Evolutionary conservation across 1,140 invertebrate species (phyloP).

Genomic region (Oryctes rhinoceros): DNA sequence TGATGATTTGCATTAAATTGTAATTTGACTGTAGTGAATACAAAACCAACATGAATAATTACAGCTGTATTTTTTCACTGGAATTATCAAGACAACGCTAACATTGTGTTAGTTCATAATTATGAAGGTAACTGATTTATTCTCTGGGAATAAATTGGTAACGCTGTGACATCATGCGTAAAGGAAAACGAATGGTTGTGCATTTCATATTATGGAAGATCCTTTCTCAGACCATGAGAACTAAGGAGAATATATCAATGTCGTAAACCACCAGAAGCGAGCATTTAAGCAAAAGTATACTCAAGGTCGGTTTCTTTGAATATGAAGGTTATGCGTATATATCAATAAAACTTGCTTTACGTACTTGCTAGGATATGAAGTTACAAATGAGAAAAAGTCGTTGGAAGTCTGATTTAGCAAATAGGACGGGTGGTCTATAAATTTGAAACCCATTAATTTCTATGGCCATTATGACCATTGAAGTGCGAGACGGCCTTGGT

Average conservation of each 20-base stretch:
- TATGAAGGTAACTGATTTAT: constrained; percentile 2
- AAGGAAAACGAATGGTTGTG: neutral
- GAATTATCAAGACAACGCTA: neutral
- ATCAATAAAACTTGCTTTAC: too few relatives aligned
- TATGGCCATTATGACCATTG: too few relatives aligned
- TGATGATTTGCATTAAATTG: neutral
- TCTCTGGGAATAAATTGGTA: constrained; percentile 13
- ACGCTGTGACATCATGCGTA: neutral
- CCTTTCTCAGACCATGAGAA: neutral
- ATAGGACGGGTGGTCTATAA: too few relatives aligned
- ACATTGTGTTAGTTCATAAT: neutral
- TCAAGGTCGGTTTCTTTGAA: too few relatives aligned
- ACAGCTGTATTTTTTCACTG: neutral
- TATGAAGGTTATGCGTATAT: too few relatives aligned
- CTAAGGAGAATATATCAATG: neutral
- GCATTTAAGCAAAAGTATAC: too few relatives aligned
- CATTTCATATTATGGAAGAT: neutral
- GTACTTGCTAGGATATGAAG: too few relatives aligned
- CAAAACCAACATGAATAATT: constrained; percentile 1
- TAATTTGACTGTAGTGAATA: neutral
- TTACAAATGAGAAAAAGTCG: too few relatives aligned
- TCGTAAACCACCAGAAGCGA: too few relatives aligned
- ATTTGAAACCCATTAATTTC: too few relatives aligned
- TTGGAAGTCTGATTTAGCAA: too few relatives aligned
- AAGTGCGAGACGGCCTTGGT: too few relatives aligned